phyloP scores from a whole-genome alignment of 2,113 vertebrate species.

The Calidris pugnax region DNA sequence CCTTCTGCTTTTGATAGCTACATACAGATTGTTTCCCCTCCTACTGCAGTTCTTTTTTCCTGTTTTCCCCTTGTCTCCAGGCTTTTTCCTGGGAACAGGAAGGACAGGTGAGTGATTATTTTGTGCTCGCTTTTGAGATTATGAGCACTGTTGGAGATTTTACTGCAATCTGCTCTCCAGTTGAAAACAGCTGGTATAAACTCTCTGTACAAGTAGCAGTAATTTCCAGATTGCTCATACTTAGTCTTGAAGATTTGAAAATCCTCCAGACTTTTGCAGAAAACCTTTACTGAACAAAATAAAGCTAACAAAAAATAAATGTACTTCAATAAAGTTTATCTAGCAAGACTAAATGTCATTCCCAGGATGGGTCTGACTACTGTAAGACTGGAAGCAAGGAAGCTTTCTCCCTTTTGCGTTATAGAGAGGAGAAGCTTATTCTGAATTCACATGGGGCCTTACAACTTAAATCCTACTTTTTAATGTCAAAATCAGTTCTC shows the following conservation, averaged over 20 bases:
- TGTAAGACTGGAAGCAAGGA: background rate
- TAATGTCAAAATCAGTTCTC: background rate
- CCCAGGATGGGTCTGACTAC: background rate
- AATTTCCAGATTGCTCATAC: background rate
- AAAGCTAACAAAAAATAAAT: background rate
- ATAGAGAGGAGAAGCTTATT: background rate
- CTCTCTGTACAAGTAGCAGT: background rate
- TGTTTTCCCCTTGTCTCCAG: background rate
- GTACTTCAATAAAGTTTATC: background rate
- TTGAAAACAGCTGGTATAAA: constrained; percentile 13
- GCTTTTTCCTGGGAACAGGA: background rate
- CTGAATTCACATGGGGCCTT: background rate
- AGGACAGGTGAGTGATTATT: background rate
- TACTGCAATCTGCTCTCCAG: constrained; percentile 16
- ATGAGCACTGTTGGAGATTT: background rate
- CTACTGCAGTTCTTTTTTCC: background rate
- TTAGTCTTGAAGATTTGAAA: background rate
- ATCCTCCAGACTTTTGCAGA: background rate
- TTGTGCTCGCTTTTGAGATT: background rate
- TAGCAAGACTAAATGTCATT: background rate
- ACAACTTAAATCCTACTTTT: background rate
- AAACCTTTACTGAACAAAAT: background rate
- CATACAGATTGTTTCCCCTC: background rate
- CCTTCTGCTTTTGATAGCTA: background rate
- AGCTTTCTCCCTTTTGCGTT: background rate